Evolutionary conservation across 1,140 invertebrate genomes (phyloP).

Genomic region (roundworm (Caenorhabditis elegans)): WBcel235 BX284605.5:16323501-16324000

Average conservation of each 20-base stretch:
- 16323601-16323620: not conserved
- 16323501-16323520: too few species aligned
- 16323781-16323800: not conserved
- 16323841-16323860: too few species aligned
- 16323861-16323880: not conserved
- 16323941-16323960: not conserved
- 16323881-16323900: not conserved
- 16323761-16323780: not conserved
- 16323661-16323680: not conserved
- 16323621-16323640: too few species aligned
- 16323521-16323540: too few species aligned
- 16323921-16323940: not conserved
- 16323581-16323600: too few species aligned
- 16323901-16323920: not conserved
- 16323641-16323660: not conserved
- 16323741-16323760: not conserved
- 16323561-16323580: too few species aligned
- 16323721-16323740: not conserved
- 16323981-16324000: not conserved
- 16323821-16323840: not conserved
- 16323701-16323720: not conserved
- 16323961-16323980: not conserved
- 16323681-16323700: not conserved
- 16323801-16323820: not conserved
- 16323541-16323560: too few species aligned